These are phyloP conservation scores for Gastracanthus pulcherrimus DNA, from an alignment of 2,888 invertebrate genomes.

Conservation along the genomic window DNA sequence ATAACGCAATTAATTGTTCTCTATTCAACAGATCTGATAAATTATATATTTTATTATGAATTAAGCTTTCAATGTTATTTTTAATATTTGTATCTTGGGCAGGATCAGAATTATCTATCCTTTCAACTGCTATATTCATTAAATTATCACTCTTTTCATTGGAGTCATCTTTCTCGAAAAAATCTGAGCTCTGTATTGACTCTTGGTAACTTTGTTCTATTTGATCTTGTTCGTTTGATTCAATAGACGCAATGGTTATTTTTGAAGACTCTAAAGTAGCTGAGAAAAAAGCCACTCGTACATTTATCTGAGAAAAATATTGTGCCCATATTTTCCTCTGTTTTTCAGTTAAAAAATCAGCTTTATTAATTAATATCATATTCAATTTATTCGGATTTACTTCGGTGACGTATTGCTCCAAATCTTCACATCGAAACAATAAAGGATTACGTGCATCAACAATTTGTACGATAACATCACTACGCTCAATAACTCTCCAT, in stretches of 20 bases:
- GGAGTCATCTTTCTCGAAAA: slow-evolving; percentile 57
- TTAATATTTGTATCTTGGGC: slow-evolving; percentile 41
- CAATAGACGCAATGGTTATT: slow-evolving; percentile 68
- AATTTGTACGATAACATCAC: slow-evolving; percentile 95
- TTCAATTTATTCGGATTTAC: slow-evolving; percentile 85
- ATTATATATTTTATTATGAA: slow-evolving; percentile 79
- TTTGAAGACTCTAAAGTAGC: slow-evolving; percentile 82
- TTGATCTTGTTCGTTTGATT: not conserved
- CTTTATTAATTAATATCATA: slow-evolving; percentile 95
- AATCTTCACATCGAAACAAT: slow-evolving; percentile 94
- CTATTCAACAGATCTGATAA: slow-evolving; percentile 83
- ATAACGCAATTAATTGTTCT: slow-evolving; percentile 84
- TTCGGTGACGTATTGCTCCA: slow-evolving; percentile 92
- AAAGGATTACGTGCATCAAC: slow-evolving; percentile 98
- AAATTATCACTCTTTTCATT: slow-evolving; percentile 65
- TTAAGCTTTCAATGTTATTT: not conserved
- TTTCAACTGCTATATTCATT: slow-evolving; percentile 38
- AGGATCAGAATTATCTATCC: slow-evolving; percentile 48
- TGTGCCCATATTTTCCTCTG: slow-evolving; percentile 92
- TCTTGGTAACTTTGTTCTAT: slow-evolving; percentile 55
- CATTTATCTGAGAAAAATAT: slow-evolving; percentile 86
- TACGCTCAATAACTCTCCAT: slow-evolving; percentile 98
- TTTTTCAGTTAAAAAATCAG: slow-evolving; percentile 90
- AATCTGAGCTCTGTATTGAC: slow-evolving; percentile 60
- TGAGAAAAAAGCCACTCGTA: slow-evolving; percentile 94